These are phyloP conservation scores for Pseudococcus viburni DNA, from an alignment of 2,888 invertebrate species.

Conservation along the genomic window DNA sequence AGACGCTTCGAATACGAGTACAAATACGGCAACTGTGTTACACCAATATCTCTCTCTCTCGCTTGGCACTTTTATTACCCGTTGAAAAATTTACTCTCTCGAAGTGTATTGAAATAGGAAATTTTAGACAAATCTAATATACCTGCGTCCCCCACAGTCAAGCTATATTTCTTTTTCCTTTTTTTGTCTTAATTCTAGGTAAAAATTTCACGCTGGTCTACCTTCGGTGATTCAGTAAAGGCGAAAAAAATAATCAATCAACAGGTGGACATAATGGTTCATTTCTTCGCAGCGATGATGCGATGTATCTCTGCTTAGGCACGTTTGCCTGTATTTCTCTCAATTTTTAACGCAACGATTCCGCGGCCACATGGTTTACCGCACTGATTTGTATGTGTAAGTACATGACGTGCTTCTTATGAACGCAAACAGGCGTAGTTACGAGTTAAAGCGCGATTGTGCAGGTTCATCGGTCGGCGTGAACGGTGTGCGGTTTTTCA, in stretches of 20 bases:
- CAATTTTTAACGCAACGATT: neutral
- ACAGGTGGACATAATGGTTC: neutral
- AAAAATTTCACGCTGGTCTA: neutral
- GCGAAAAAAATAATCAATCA: neutral
- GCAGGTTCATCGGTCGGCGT: neutral
- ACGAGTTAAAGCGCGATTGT: neutral
- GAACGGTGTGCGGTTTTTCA: neutral
- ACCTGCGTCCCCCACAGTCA: neutral
- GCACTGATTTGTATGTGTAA: neutral
- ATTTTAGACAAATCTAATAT: neutral
- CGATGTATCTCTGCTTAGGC: neutral
- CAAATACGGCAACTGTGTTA: neutral
- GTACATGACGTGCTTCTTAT: neutral
- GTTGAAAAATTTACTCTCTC: neutral
- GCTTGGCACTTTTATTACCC: constrained; percentile 21
- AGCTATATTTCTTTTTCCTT: neutral
- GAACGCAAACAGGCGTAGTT: neutral
- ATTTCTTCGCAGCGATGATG: neutral
- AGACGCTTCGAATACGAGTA: neutral
- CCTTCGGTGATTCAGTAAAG: neutral
- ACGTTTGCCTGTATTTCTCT: neutral
- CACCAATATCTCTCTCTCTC: neutral
- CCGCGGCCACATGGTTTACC: neutral
- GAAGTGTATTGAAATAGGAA: neutral
- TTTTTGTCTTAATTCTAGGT: neutral